Percentiles rank a stretch among this genome's conserved stretches.
These are phyloP conservation scores for Lasius fuliginosus DNA, from an alignment of 2,888 invertebrate genomes.

Conservation along the genomic window DNA sequence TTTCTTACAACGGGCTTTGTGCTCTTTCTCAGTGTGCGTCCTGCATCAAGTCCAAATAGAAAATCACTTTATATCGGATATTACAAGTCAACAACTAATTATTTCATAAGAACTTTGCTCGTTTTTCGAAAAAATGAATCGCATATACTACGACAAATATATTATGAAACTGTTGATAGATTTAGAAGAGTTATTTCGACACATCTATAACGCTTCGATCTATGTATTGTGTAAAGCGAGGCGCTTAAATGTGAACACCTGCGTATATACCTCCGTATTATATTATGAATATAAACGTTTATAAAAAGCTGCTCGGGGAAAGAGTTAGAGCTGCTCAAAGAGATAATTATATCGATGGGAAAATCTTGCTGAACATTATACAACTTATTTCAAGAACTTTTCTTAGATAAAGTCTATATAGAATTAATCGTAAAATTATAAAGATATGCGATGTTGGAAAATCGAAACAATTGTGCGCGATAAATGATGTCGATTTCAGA, in stretches of 20 bases:
- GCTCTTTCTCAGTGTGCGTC: not conserved
- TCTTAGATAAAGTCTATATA: not conserved
- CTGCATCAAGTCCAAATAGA: slow-evolving; percentile 42
- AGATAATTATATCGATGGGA: slow-evolving; percentile 28
- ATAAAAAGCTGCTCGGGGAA: slow-evolving; percentile 34
- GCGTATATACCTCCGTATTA: slow-evolving; percentile 8
- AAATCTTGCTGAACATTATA: not conserved
- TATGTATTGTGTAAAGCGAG: not conserved
- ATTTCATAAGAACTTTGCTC: not conserved
- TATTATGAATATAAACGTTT: slow-evolving; percentile 40
- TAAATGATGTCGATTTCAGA: not conserved
- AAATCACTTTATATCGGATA: slow-evolving; percentile 41
- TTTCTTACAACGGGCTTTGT: not conserved
- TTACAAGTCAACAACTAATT: slow-evolving; percentile 15
- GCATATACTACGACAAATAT: not conserved
- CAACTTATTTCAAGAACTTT: not conserved
- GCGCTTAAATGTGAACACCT: slow-evolving; percentile 15
- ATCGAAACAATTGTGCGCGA: not conserved
- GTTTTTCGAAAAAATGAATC: not conserved
- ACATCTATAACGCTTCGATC: not conserved
- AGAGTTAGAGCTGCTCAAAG: slow-evolving; percentile 9
- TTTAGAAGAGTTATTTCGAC: slow-evolving; percentile 19
- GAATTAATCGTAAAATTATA: not conserved
- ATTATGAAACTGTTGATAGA: slow-evolving; percentile 16
- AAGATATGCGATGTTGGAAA: not conserved